Evolutionary conservation across 2,888 invertebrate genomes (phyloP), one percentile per base, ranked within the genome.

Genomic region (Theretra japonica): DNA sequence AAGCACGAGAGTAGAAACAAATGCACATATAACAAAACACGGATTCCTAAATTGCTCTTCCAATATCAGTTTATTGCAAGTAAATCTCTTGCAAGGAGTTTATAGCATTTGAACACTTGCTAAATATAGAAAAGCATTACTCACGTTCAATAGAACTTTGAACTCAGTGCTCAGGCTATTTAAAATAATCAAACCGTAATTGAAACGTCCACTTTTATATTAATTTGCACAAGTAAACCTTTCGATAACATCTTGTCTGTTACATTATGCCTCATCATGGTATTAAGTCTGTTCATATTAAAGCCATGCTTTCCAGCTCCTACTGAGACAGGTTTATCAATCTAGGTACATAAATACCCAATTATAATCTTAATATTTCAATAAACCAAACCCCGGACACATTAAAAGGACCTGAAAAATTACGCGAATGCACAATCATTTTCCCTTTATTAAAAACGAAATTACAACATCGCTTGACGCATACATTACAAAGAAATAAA

Each of bases 401-500:
- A 11, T 41, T 11, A 58, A 58, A 23, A 58, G 58, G 15, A 8
- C 11, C 41, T 2, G 0, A 41, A 4, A 25, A 58, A 0, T 8
- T 1, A 1, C 0, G 25, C 0, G 1, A 25, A 25, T 25, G 25
- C 28, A 53, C 15, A 28, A 28, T 4, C 4, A 17, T 19, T 25
- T 17, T 15, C 11, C 15, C 11, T 33, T 62, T 62, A 41, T 33
- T 21, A 21, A n/a, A 0, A 21, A n/a, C 0, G 4, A 41, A 21
- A 11, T 62, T 41, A 41, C 15, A 19, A 21, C 41, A 41, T 62
- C 41, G 8, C 21, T 19, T 62, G 41, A 21, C 28, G n/a, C 62
- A 41, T 62, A 19, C 62, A 62, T 62, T 62, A 62, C 41, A 62
- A 62, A 62, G 21, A 62, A 62, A n/a, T 19, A 60, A 25, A 17